Conservation (phyloP, 1,140 invertebrate genomes). For the Eupristina koningsbergeri region DNA sequence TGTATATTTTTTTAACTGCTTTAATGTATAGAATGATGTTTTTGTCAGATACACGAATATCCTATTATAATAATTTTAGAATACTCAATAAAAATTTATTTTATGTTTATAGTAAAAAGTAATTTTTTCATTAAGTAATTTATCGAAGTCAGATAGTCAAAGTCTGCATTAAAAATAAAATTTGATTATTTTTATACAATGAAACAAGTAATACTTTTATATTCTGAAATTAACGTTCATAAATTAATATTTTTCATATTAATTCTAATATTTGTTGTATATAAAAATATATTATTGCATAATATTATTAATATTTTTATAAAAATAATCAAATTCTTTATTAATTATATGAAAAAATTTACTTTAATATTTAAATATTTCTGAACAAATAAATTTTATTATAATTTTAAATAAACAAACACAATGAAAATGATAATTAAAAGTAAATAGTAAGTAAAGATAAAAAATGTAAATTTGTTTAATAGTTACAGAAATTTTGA, state of each 20-base stretch:
- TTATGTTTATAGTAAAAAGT: background rate
- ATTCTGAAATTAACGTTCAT: background rate
- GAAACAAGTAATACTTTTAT: too few relatives aligned
- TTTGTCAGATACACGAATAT: background rate
- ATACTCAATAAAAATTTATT: background rate
- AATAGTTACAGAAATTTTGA: too few relatives aligned
- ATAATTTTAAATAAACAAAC: background rate
- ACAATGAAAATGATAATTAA: background rate
- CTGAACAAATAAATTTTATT: too few relatives aligned
- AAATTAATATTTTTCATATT: background rate
- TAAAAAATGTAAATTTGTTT: background rate
- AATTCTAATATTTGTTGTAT: conserved; percentile 16
- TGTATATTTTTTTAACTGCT: background rate
- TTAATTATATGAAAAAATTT: background rate
- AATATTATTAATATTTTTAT: conserved; percentile 19
- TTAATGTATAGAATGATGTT: background rate
- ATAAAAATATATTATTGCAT: conserved; percentile 34
- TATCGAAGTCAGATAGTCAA: background rate
- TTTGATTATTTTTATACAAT: background rate
- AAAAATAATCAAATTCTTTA: conserved; percentile 37
- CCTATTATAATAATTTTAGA: conserved; percentile 40
- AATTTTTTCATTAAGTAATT: background rate
- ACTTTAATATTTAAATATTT: background rate
- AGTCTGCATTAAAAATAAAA: background rate
- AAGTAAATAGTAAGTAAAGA: background rate